Percentiles rank a stretch among this genome's conserved stretches.
These are phyloP conservation scores for Sminthurinus aureus DNA, from an alignment of 2,888 invertebrate species.

Conservation along the genomic window DNA sequence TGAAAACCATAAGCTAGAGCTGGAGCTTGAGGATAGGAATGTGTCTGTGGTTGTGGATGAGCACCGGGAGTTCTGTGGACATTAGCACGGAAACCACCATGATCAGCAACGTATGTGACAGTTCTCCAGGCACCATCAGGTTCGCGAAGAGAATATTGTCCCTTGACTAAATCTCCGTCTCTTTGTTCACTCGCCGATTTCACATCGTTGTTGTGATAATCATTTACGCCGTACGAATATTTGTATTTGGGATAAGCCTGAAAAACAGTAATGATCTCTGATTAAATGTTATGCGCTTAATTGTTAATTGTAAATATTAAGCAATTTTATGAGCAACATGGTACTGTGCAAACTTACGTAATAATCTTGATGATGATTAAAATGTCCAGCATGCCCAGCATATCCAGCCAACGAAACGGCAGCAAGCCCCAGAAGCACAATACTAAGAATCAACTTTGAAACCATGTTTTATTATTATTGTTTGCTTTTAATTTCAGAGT, in stretches of 20 bases:
- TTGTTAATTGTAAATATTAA: conserved; percentile 5
- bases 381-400: conserved; percentile 11
- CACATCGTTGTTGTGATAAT: conserved; percentile 54
- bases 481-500: neutral
- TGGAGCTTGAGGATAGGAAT: too few relatives aligned
- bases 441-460: neutral
- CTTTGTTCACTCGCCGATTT: conserved; percentile 40
- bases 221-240: conserved; percentile 51
- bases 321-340: neutral
- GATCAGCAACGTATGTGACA: conserved; percentile 38
- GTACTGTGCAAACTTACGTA: conserved; percentile 19
- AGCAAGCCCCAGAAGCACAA: neutral
- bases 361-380: conserved; percentile 21
- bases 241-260: conserved; percentile 39
- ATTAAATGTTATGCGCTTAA: too few relatives aligned
- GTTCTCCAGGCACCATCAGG: conserved; percentile 23
- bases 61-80: conserved; percentile 31
- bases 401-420: neutral
- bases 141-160: conserved; percentile 41
- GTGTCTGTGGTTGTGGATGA: neutral
- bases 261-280: too few relatives aligned
- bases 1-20: too few relatives aligned
- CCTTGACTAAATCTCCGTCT: conserved; percentile 42
- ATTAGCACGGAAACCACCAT: conserved; percentile 38
- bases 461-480: neutral